phyloP scores from a whole-genome alignment of 2,113 vertebrate species.

The Channa maculata region DNA sequence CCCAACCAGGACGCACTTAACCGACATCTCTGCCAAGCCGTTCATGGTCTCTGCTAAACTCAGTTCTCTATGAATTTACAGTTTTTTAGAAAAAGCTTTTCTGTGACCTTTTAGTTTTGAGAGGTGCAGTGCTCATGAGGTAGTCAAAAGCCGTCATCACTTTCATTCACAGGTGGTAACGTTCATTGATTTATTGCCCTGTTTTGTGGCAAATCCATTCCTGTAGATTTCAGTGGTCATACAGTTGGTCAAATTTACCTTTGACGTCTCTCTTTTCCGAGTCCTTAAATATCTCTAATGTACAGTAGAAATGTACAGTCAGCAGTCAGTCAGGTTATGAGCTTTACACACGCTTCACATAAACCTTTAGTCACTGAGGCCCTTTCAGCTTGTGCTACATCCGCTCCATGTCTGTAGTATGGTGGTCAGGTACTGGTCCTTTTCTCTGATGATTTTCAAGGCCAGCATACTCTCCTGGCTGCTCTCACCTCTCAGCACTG shows the following conservation, averaged over 20 bases:
- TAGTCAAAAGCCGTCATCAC: neutral
- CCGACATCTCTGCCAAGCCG: conserved; percentile 82
- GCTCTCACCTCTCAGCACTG: neutral
- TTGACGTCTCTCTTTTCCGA: neutral
- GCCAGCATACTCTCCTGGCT: conserved; percentile 3
- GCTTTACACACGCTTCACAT: neutral
- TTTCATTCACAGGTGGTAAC: neutral
- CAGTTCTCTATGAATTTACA: neutral
- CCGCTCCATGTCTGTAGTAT: neutral
- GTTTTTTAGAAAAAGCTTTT: neutral
- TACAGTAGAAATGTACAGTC: neutral
- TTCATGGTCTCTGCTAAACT: conserved; percentile 62
- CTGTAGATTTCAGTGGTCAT: neutral
- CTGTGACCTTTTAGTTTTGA: neutral
- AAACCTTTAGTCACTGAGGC: neutral
- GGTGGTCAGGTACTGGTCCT: conserved; percentile 5
- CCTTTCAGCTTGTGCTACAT: neutral
- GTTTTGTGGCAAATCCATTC: conserved; percentile 7
- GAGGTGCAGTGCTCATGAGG: neutral
- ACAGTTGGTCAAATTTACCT: conserved; percentile 2
- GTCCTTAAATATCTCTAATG: neutral
- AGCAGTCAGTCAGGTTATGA: neutral
- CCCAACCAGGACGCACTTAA: conserved; percentile 96
- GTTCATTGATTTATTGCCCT: conserved; percentile 14
- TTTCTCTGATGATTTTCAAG: neutral